Evolutionary conservation across 2,797 vertebrate genomes (phyloP), one percentile per base, ranked within the genome.

Genomic region (Capromys pilorides): DNA sequence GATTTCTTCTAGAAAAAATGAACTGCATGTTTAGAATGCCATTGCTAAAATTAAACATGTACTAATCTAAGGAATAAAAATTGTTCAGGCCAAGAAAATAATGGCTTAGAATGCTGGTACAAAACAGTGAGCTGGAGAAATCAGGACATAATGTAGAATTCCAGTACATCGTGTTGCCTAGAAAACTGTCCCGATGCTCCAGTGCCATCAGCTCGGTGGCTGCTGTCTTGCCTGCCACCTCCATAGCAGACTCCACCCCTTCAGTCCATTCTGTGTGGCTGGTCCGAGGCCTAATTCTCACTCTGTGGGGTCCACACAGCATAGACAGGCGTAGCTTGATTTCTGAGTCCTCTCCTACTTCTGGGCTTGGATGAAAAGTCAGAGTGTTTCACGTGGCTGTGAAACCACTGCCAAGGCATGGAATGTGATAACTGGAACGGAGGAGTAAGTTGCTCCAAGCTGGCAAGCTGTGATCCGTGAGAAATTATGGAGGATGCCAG

Each of bases 321-420:
- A 54, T 0, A 80, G 69, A 71, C 19, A n/a, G 28, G 22, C 8
- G 8, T 26, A 83, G 45, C 18, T 45, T 73, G 49, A 90, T 21
- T 61, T 90, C 77, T 95, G 45, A 18, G 73, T 90, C 86, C 49
- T 61, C 54, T 79, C 67, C 39, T 82, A 61, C n/a, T 92, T 84
- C 92, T 90, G 57, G 67, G 16, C n/a, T 57, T 92, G 36, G 18
- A 90, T 73, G 61, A 36, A 86, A 73, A 86, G 54, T 79, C 18
- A 89, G 62, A 39, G 4, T 28, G 24, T 1, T 33, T 16, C 6
- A 49, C 36, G 28, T 62, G 77, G n/a, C 82, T 92, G 78, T 19
- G 28, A 79, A 26, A 45, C 77, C 39, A 28, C 39, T 80, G 57
- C 94, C 75, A 6, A 87, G 41, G 24, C 62, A 28, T 26, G 16